These are phyloP conservation scores for Scolopax mira DNA, from an alignment of 2,113 vertebrate genomes.

Conservation along the genomic window DNA sequence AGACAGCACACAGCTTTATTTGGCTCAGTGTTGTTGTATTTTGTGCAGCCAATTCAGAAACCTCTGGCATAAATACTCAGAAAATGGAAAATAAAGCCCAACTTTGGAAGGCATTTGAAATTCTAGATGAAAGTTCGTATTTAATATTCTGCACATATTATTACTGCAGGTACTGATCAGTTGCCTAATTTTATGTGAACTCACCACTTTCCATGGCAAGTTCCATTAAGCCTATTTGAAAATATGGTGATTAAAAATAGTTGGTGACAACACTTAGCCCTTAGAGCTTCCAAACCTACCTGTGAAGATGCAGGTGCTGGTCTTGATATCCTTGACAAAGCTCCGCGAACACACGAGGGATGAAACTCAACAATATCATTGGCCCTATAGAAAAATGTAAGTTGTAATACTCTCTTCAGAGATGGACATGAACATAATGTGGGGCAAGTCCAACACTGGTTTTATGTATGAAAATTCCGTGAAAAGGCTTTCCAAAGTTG, in stretches of 20 bases:
- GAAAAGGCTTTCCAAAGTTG: neutral
- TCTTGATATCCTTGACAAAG: neutral
- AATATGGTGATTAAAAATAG: fast-evolving
- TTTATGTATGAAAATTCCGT: neutral
- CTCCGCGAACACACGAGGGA: neutral
- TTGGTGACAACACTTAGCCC: neutral
- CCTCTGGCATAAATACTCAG: neutral
- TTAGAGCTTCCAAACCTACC: neutral
- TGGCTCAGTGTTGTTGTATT: neutral
- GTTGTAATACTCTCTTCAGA: neutral
- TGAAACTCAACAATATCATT: neutral
- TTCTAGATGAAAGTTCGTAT: neutral
- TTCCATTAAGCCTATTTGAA: neutral
- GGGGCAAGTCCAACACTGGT: neutral
- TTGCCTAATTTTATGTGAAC: neutral
- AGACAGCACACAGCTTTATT: fast-evolving
- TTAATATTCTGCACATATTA: neutral
- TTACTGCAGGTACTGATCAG: neutral
- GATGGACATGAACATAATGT: neutral
- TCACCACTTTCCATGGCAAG: neutral
- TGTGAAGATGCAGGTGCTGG: neutral
- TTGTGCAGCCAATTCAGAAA: neutral
- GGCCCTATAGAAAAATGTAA: neutral
- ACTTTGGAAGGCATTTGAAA: neutral
- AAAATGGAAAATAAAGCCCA: neutral